These are phyloP conservation scores for Anser brachyrhynchus DNA, from an alignment of 2,113 vertebrate species.

Conservation along the genomic window DNA sequence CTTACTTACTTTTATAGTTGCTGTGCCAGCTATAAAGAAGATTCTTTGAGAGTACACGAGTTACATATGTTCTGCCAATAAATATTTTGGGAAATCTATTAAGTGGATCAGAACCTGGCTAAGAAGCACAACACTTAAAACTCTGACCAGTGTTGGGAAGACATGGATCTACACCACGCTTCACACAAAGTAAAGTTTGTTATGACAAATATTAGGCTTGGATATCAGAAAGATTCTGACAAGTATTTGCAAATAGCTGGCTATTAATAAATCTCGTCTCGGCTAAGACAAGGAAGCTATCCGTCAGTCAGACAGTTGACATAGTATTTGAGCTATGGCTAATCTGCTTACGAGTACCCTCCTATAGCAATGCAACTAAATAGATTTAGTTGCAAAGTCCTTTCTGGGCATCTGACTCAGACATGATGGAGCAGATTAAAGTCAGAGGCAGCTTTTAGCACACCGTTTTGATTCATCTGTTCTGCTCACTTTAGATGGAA, in stretches of 20 bases:
- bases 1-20: not conserved
- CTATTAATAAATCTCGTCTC: not conserved
- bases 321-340: not conserved
- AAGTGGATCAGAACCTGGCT: not conserved
- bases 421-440: conserved; percentile 62
- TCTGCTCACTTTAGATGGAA: not conserved
- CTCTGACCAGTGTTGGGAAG: not conserved
- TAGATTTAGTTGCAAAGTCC: conserved; percentile 48
- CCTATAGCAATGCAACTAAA: conserved; percentile 4
- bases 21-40: not conserved
- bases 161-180: not conserved
- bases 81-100: not conserved
- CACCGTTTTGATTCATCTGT: not conserved
- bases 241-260: not conserved
- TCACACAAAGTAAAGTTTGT: not conserved
- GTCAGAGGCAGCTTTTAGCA: conserved; percentile 21
- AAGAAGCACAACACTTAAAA: not conserved
- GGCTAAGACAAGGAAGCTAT: not conserved
- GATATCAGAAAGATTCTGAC: not conserved
- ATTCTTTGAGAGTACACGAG: not conserved
- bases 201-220: fast-evolving
- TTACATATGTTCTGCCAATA: not conserved
- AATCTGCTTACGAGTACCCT: conserved; percentile 44
- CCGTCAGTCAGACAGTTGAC: not conserved
- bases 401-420: conserved; percentile 57